Base-by-base conservation (phyloP, 2,888 invertebrate species). In the Euphydryas editha region DNA sequence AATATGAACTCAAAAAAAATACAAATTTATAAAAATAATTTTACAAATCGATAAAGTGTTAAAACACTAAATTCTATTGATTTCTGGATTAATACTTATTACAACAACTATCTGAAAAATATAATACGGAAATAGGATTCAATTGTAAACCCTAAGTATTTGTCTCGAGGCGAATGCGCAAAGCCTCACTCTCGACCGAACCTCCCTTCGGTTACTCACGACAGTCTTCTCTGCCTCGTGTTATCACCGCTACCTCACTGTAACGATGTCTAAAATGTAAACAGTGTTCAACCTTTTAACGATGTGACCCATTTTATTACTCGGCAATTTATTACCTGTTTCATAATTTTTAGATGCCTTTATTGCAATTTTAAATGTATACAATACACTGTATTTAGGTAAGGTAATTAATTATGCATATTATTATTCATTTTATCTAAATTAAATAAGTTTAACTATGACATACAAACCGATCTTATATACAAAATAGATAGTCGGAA, bases 151-250 rank as follows among this genome's bases (percentile, higher is more conserved):
- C 90, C 90, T 91, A 82, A 51, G 30, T 59, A 72, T 74, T 75
- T 69, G 76, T 76, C 78, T 78, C 75, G 76, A 69, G 75, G 78
- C 80, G 79, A 82, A 76, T 89, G 88, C 91, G 91, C 87, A 82
- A 76, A 82, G 76, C 82, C 86, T 88, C 92, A 88, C 82, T 90
- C 83, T 82, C 79, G 77, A 74, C 72, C 79, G 76, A 81, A 82
- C 88, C 80, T 83, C 79, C 83, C 81, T 77, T 75, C 77, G 73
- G 79, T 74, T 76, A 76, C 79, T 78, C 69, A 65, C 72, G 69
- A 64, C 60, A 65, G 64, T 71, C 64, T 65, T 65, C 67, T 56
- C 57, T 54, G 17, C 30, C 69, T 65, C 54, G 58, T 37, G 49
- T 55, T 54, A 63, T 66, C 60, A 57, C 51, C 72, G 65, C 69